These are phyloP conservation scores for Metopolophium dirhodum DNA, from an alignment of 1,140 invertebrate species.

Conservation along the genomic window DNA sequence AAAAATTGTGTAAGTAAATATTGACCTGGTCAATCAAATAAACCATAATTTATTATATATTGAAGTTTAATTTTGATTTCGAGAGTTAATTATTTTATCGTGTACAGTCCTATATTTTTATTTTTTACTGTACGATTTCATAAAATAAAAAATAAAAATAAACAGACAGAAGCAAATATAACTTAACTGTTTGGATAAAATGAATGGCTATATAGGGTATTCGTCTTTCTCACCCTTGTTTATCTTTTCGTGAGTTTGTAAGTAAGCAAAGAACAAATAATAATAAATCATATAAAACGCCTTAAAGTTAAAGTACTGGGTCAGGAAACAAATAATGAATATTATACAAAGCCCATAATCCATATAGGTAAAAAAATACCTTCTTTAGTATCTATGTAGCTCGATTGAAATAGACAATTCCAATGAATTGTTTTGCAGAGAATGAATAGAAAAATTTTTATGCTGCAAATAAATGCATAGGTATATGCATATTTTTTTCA, in stretches of 20 bases:
- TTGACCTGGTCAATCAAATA: neutral
- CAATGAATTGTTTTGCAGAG: neutral
- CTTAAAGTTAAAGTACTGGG: neutral
- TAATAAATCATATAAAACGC: neutral
- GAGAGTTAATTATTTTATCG: neutral
- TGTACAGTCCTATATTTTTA: neutral
- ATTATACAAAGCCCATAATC: neutral
- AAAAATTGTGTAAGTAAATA: neutral
- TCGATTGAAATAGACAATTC: neutral
- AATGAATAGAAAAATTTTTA: neutral
- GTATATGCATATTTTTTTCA: neutral
- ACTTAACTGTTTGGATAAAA: neutral
- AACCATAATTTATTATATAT: neutral
- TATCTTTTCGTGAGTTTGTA: neutral
- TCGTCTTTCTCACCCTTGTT: neutral
- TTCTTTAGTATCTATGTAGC: too few relatives aligned
- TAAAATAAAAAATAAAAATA: neutral
- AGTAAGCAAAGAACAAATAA: neutral
- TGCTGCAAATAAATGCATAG: neutral
- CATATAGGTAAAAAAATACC: neutral
- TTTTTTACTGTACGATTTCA: neutral
- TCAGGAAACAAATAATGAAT: neutral
- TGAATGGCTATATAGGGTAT: neutral
- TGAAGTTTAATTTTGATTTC: neutral
- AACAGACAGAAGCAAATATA: neutral